A percentile compares a stretch with the other conserved stretches of the same genome.
Evolutionary conservation across 2,888 invertebrate species (phyloP).

Genomic region (Argyresthia albistria): DNA sequence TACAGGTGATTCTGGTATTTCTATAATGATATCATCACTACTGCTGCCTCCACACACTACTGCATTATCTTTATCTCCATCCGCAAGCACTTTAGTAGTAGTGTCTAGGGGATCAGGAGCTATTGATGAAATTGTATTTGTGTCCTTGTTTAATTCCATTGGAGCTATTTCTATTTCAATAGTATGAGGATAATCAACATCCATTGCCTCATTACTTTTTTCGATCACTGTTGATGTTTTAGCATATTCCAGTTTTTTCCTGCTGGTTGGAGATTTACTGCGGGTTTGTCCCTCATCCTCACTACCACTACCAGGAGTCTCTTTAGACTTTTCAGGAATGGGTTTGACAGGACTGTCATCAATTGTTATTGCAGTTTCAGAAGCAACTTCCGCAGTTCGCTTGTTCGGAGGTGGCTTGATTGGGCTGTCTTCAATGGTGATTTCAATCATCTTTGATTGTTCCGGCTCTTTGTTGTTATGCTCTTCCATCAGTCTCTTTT

Average conservation of each 20-base stretch:
- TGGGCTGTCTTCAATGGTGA: slow-evolving; percentile 60
- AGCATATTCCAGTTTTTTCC: slow-evolving; percentile 45
- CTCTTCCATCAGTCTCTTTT: slow-evolving; percentile 20
- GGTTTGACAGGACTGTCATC: slow-evolving; percentile 54
- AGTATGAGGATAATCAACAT: neutral
- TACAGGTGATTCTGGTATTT: slow-evolving; percentile 24
- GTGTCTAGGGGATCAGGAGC: neutral
- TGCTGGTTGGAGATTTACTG: slow-evolving; percentile 32
- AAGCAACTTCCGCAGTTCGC: slow-evolving; percentile 25
- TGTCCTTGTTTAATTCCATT: slow-evolving; percentile 8
- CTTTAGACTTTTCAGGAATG: slow-evolving; percentile 9
- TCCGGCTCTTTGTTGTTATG: slow-evolving; percentile 47
- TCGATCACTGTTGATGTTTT: slow-evolving; percentile 1
- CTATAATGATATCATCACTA: slow-evolving; percentile 14
- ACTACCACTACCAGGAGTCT: slow-evolving; percentile 13
- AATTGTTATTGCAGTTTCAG: slow-evolving; percentile 44
- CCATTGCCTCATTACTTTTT: slow-evolving; percentile 5
- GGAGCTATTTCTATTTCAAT: slow-evolving; percentile 42
- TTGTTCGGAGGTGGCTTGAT: slow-evolving; percentile 33
- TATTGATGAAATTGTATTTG: neutral
- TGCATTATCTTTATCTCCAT: neutral
- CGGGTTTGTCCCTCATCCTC: slow-evolving; percentile 18
- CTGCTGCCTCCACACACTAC: neutral
- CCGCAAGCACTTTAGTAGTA: neutral
- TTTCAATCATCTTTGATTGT: slow-evolving; percentile 36